Base-by-base conservation (phyloP, 2,888 invertebrate genomes). In the Cheilosia pagana region DNA sequence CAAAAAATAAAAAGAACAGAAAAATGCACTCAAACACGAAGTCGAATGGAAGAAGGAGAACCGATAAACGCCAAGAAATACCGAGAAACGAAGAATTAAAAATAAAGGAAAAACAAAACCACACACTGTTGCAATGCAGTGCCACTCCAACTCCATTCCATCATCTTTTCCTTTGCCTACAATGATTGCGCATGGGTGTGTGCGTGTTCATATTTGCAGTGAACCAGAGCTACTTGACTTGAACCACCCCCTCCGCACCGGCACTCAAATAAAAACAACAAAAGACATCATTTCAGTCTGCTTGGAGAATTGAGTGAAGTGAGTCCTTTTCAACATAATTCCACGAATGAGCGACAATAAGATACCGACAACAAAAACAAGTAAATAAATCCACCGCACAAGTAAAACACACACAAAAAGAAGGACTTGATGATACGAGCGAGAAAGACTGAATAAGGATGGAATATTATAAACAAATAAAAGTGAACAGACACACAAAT, bases 51-150 rank as follows among this genome's bases (percentile, higher is more conserved):
- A 39, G 23, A 59, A 45, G 14, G 12, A 72, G 50, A 72, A 35
- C 48, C 43, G 43, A 65, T 72, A 79, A 60, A 60, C 19, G 25
- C 19, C 8, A 23, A 35, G 59, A 71, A 16, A 12, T 25, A 41
- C 25, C 6, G n/a, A 16, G 25, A 53, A 62, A 52, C n/a, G n/a
- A 55, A 35, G 10, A 43, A 10, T 16, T 28, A 63, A 71, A 23
- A 16, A 48, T 63, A 57, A 19, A 19, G 39, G 5, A 59, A 12
- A 53, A 43, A 31, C n/a, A 31, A 65, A 53, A 59, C 45, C 31
- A n/a, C 67, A 60, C 67, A 74, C 74, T 75, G 60, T 81, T 81
- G 67, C 79, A 75, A 74, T 75, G 67, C 67, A 75, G 53, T 55
- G 55, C 41, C 60, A 55, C 43, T 71, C 57, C 50, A 35, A 53